A percentile compares a stretch with the other conserved stretches of the same genome.
These are phyloP conservation scores for Rhimphoctona megacephalus DNA, from an alignment of 2,888 invertebrate species.

Conservation along the genomic window DNA sequence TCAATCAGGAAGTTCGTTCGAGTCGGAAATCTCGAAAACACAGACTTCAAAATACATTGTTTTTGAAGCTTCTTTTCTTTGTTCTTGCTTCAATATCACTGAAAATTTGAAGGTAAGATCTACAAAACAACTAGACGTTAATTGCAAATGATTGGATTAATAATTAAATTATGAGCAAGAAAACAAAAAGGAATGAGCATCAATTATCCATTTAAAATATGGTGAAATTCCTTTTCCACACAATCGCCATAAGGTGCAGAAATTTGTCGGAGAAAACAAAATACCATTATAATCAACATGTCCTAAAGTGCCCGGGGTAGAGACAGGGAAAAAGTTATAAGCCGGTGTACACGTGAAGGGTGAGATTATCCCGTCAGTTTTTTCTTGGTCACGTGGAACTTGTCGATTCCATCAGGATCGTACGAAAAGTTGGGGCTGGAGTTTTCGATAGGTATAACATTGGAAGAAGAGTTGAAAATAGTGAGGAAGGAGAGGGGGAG, in stretches of 20 bases:
- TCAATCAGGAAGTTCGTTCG: not conserved
- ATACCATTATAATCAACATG: conserved; percentile 21
- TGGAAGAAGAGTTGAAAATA: not conserved
- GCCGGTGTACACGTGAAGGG: not conserved
- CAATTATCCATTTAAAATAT: not conserved
- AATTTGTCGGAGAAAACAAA: conserved; percentile 10
- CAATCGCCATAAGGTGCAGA: not conserved
- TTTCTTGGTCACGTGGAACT: conserved; percentile 24
- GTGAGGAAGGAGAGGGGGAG: too few species aligned
- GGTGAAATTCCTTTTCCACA: not conserved
- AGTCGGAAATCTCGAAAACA: not conserved
- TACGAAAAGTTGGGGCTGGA: conserved; percentile 8
- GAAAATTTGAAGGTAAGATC: not conserved
- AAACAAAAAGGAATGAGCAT: not conserved
- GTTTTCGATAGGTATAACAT: conserved; percentile 4
- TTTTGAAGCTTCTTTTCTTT: too few species aligned
- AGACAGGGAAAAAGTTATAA: conserved; percentile 26
- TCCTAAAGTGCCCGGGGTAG: not conserved
- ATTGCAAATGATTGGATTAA: too few species aligned
- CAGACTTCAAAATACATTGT: not conserved
- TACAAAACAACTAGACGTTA: not conserved
- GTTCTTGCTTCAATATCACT: too few species aligned
- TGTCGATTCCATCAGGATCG: conserved; percentile 6
- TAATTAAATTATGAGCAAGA: too few species aligned
- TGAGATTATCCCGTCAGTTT: conserved; percentile 16